Evolutionary conservation across 2,797 vertebrate species (phyloP).

Genomic region (Momotus momota): DNA sequence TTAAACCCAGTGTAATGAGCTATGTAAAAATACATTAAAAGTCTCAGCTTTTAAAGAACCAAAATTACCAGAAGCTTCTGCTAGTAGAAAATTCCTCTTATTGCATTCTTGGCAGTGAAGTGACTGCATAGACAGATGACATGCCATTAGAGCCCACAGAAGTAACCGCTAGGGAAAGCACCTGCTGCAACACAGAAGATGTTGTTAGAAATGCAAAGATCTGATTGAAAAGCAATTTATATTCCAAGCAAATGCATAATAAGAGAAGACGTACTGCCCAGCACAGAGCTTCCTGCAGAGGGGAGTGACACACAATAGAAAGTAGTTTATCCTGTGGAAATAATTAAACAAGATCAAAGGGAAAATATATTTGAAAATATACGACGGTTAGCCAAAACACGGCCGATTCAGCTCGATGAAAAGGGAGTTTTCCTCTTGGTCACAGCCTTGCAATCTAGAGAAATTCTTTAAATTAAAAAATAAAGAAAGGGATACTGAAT

Average conservation of each 20-base stretch:
- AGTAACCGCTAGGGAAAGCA: conserved; percentile 68
- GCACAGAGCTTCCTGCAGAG: background rate
- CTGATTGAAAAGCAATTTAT: conserved; percentile 73
- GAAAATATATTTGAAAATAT: background rate
- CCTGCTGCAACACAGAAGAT: conserved; percentile 65
- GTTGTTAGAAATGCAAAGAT: conserved; percentile 65
- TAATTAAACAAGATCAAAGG: conserved; percentile 47
- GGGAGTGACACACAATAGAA: conserved; percentile 40
- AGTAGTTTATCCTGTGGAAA: conserved; percentile 54
- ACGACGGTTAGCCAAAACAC: background rate
- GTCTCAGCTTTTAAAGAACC: conserved; percentile 33
- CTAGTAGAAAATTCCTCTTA: conserved; percentile 54
- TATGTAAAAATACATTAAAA: conserved; percentile 37
- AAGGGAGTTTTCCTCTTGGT: background rate
- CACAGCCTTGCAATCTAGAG: background rate
- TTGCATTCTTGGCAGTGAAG: conserved; percentile 59
- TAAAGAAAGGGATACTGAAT: background rate
- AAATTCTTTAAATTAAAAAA: background rate
- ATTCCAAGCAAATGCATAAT: conserved; percentile 61
- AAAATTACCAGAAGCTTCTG: conserved; percentile 62
- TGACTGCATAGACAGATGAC: conserved; percentile 63
- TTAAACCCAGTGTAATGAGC: conserved; percentile 42
- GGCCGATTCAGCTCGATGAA: background rate
- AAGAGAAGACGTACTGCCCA: conserved; percentile 45
- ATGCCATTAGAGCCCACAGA: conserved; percentile 57